phyloP scores from a whole-genome alignment of 2,113 vertebrate genomes.

The Poeciliopsis prolifica region DNA sequence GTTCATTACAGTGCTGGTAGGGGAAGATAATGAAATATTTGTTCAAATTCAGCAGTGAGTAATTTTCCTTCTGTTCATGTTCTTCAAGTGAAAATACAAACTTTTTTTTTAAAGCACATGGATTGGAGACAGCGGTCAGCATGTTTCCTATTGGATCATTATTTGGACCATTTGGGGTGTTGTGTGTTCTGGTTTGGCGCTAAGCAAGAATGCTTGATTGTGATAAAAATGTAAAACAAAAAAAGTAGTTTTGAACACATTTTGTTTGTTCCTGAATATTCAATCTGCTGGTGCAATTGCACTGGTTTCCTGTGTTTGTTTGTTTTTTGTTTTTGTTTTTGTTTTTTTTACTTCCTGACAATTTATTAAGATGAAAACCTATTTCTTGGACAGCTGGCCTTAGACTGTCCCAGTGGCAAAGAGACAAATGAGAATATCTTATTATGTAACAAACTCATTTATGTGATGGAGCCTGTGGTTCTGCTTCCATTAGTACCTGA shows the following conservation, averaged over 20 bases:
- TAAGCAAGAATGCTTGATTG: no score
- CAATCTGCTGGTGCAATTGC: not conserved
- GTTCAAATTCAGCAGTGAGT: slow-evolving; percentile 2
- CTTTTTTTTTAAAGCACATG: slow-evolving; percentile 2
- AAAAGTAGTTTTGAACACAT: not conserved
- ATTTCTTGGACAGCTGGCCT: slow-evolving; percentile 7
- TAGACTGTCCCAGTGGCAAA: slow-evolving; percentile 13
- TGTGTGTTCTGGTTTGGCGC: no score
- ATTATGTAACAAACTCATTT: slow-evolving; percentile 14
- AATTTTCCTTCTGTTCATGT: slow-evolving; percentile 21
- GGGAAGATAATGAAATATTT: slow-evolving; percentile 18
- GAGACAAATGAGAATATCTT: slow-evolving; percentile 42
- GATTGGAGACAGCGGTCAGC: not conserved
- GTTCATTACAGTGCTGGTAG: slow-evolving; percentile 3
- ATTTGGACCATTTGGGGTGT: not conserved
- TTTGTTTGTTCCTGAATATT: not conserved
- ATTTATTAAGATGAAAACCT: slow-evolving; percentile 3
- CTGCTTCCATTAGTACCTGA: not conserved
- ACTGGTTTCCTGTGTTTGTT: not conserved
- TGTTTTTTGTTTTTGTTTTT: not conserved
- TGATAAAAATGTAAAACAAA: not conserved
- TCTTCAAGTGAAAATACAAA: slow-evolving; percentile 7
- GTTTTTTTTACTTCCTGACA: not conserved
- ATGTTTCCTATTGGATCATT: not conserved
- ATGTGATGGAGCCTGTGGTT: slow-evolving; percentile 15